These are phyloP conservation scores for Drosophila mayaguana DNA, from an alignment of 2,888 invertebrate genomes.

Conservation along the genomic window DNA sequence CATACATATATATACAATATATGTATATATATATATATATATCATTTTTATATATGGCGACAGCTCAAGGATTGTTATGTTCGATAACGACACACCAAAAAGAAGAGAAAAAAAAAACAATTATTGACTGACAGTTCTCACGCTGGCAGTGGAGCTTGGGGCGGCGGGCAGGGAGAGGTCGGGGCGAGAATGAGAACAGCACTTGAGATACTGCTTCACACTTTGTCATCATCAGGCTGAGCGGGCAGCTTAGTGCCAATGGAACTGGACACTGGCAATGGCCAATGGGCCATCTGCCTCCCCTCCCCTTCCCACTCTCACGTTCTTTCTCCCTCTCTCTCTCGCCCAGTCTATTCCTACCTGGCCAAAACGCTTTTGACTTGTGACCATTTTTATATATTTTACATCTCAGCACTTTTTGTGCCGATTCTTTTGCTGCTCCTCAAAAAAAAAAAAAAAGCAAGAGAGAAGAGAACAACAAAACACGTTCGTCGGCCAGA, in stretches of 20 bases:
- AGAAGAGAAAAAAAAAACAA: conserved; percentile 21
- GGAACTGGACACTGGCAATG: conserved; percentile 31
- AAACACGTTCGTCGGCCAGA: conserved; percentile 78
- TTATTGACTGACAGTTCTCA: conserved; percentile 80
- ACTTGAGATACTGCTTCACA: conserved; percentile 76
- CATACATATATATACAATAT: conserved; percentile 18
- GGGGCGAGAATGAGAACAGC: conserved; percentile 29
- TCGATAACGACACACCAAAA: conserved; percentile 59
- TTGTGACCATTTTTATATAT: conserved; percentile 72
- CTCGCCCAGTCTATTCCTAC: conserved; percentile 7
- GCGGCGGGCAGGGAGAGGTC: not conserved
- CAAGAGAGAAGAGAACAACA: conserved; percentile 3
- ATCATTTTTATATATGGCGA: conserved; percentile 43
- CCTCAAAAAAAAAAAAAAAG: conserved; percentile 20
- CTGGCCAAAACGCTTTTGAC: conserved; percentile 70
- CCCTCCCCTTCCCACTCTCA: not conserved
- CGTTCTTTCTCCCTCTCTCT: too few species aligned
- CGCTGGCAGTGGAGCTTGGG: conserved; percentile 42
- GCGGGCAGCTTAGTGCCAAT: conserved; percentile 53
- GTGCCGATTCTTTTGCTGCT: conserved; percentile 38
- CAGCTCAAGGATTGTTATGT: conserved; percentile 73
- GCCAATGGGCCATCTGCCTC: conserved; percentile 2
- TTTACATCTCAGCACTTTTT: conserved; percentile 53
- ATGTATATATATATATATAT: conserved; percentile 18
- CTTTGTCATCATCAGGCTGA: conserved; percentile 75